Base-by-base conservation (phyloP, 2,797 vertebrate genomes). In the Meriones psammophilus region DNA sequence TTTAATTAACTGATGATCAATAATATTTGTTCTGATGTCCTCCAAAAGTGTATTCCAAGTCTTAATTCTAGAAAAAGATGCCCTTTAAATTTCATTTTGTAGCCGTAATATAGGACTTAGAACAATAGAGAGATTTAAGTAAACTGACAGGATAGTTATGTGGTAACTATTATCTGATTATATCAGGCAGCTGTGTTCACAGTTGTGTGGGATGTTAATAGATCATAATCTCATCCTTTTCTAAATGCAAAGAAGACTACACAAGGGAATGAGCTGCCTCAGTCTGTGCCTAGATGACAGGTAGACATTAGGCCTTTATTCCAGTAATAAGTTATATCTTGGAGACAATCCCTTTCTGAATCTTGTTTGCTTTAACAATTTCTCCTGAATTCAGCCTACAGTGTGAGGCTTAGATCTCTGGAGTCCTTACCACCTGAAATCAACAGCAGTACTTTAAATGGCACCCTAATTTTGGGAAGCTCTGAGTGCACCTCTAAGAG, bases 31-130 rank as follows among this genome's bases (percentile, higher is more conserved):
- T 77, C 13, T 88, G n/a, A 60, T 26, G 78, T 15, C 81, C 9
- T 88, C 39, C 28, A 96, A 85, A 92, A 78, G 8, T 5, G 66
- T 33, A 24, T 83, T 92, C 18, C 81, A 96, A 92, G 77, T 90
- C 4, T 10, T 86, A 97, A 73, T 88, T 93, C 9, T 79, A 74
- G 84, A 92, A 92, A 77, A 26, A 81, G 33, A 4, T 28, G 4
- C 69, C 66, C 4, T 22, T 92, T 91, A 71, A 62, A 93, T 94
- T 93, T 14, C 10, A 91, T 79, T 95, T 94, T 86, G 24, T 80
- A 90, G 4, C 17, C 95, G 33, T 77, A 89, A 95, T 86, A 94
- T 22, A 9, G 15, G 66, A 87, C 2, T 64, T 54, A 33, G 54
- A 89, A 83, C 80, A 92, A 26, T 46, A 79, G 5, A 88, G n/a